phyloP scores from a whole-genome alignment of 2,113 vertebrate genomes.

The Leuciscus idus region DNA sequence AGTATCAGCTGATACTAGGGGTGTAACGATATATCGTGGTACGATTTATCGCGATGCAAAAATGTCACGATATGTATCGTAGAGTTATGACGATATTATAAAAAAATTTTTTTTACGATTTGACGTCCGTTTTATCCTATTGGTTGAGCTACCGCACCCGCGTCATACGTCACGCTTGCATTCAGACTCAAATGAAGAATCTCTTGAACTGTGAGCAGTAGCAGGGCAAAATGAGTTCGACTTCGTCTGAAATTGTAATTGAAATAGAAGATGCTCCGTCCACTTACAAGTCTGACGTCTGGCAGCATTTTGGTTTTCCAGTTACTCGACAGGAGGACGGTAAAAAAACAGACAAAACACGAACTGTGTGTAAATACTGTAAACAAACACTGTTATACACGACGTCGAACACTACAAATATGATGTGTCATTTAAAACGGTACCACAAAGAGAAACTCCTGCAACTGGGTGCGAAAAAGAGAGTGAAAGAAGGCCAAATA shows the following conservation, averaged over 20 bases:
- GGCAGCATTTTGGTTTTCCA: too few species aligned
- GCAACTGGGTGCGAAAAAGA: too few species aligned
- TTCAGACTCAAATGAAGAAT: background rate
- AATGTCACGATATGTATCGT: background rate
- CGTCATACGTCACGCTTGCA: background rate
- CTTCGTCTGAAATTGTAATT: too few species aligned
- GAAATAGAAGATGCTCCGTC: too few species aligned
- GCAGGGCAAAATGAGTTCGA: too few species aligned
- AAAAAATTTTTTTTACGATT: background rate
- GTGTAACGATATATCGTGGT: too few species aligned
- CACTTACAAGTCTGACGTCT: too few species aligned
- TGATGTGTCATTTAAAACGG: constrained; percentile 21
- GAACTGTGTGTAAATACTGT: constrained; percentile 27
- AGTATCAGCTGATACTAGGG: too few species aligned
- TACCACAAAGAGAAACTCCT: background rate
- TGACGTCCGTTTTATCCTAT: background rate
- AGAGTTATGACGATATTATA: background rate
- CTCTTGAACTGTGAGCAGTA: too few species aligned
- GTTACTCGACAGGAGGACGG: background rate
- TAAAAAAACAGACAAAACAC: constrained; percentile 29
- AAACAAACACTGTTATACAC: constrained; percentile 6
- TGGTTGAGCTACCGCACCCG: background rate
- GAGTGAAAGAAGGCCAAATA: too few species aligned
- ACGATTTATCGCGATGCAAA: background rate
- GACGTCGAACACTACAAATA: constrained; percentile 3